These are phyloP conservation scores for Pocillopora meandrina DNA, from an alignment of 92 coral and sea anemone species.

Conservation along the genomic window DNA sequence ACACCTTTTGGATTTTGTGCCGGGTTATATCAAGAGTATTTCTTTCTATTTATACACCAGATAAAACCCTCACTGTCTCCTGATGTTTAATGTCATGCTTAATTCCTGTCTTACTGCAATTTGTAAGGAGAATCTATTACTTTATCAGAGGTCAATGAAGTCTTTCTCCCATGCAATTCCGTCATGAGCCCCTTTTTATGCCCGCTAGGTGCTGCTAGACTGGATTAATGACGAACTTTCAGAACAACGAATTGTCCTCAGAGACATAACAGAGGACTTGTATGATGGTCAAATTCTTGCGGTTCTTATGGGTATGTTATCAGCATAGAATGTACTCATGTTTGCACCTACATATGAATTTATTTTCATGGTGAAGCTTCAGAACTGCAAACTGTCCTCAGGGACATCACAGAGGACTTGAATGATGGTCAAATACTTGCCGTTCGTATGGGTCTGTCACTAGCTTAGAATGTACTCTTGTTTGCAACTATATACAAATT, in stretches of 20 bases:
- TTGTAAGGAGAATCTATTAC: no score
- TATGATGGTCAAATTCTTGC: conserved; percentile 98
- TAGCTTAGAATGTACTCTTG: neutral
- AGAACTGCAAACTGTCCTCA: conserved; percentile 87
- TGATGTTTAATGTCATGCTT: no score
- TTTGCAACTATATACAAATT: neutral
- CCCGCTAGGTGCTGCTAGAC: conserved; percentile 76
- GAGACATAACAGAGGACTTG: conserved; percentile 90
- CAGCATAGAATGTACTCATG: neutral
- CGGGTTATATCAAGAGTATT: no score
- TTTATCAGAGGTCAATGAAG: no score
- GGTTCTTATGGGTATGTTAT: conserved; percentile 81
- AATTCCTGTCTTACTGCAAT: no score
- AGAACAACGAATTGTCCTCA: conserved; percentile 88
- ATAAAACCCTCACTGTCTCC: no score
- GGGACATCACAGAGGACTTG: conserved; percentile 90
- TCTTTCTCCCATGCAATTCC: no score
- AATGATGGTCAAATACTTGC: conserved; percentile 97
- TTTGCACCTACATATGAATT: neutral
- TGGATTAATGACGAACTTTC: conserved; percentile 98
- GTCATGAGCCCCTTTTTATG: no score
- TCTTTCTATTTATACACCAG: no score
- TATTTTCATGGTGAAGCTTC: conserved; percentile 54
- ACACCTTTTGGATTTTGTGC: no score
- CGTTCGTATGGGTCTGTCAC: conserved; percentile 79